phyloP scores from a whole-genome alignment of 1,140 invertebrate species.

The Atta cephalotes region DNA sequence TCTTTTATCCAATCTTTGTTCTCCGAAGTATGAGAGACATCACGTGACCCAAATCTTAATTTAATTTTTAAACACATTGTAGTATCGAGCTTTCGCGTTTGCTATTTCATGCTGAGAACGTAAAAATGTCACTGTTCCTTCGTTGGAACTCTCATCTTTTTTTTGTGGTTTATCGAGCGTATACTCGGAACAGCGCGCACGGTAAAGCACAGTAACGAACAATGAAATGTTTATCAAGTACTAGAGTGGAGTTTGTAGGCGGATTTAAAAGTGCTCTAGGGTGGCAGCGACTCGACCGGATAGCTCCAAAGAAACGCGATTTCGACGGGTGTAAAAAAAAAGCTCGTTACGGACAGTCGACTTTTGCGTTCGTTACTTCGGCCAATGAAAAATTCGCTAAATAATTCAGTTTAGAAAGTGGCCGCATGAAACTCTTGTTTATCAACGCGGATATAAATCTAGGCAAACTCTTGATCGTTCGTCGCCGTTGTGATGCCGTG shows the following conservation, averaged over 20 bases:
- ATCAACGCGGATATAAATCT: conserved; percentile 33
- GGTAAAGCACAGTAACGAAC: conserved; percentile 59
- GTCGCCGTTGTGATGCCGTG: conserved; percentile 14
- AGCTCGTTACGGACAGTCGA: conserved; percentile 21
- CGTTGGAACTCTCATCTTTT: background rate
- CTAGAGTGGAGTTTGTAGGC: conserved; percentile 41
- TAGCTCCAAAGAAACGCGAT: conserved; percentile 57
- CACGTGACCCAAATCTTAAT: conserved; percentile 52
- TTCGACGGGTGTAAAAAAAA: conserved; percentile 46
- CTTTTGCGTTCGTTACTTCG: conserved; percentile 43
- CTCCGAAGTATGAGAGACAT: conserved; percentile 23
- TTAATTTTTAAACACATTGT: conserved; percentile 48
- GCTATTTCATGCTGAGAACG: background rate
- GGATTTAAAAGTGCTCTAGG: conserved; percentile 44
- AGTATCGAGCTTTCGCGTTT: background rate
- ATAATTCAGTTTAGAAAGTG: conserved; percentile 50
- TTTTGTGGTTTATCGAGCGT: conserved; percentile 29
- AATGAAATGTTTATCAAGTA: conserved; percentile 60
- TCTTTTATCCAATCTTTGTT: conserved; percentile 43
- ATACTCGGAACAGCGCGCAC: conserved; percentile 29
- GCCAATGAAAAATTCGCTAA: conserved; percentile 55
- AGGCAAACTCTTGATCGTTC: conserved; percentile 1
- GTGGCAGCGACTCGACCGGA: conserved; percentile 13
- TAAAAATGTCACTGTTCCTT: conserved; percentile 12
- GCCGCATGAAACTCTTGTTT: conserved; percentile 44